Conservation (phyloP, 1,140 invertebrate species). For the Tribolium castaneum region DNA sequence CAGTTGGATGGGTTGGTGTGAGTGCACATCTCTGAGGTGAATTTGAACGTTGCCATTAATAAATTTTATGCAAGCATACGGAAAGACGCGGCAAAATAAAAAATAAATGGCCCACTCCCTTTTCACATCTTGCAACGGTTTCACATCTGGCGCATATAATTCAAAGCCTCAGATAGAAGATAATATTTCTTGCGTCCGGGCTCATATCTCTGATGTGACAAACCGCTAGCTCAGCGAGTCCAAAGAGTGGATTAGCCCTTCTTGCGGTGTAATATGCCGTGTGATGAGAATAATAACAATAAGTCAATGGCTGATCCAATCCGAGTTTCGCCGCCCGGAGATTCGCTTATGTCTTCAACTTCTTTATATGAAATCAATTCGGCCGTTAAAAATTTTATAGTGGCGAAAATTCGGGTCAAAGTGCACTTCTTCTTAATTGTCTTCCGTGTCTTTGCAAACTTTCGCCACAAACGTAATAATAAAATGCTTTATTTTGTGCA, state of each 20-base stretch:
- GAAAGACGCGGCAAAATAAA: constrained; percentile 15
- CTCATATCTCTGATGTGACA: constrained; percentile 60
- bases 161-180: constrained; percentile 55
- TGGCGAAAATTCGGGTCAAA: constrained; percentile 1
- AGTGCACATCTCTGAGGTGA: neutral
- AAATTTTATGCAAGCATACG: constrained; percentile 18
- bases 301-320: constrained; percentile 55
- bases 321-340: constrained; percentile 11
- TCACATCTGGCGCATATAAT: constrained; percentile 59
- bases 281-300: constrained; percentile 63
- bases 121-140: constrained; percentile 46
- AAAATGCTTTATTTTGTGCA: constrained; percentile 34
- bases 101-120: constrained; percentile 36
- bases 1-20: neutral
- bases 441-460: constrained; percentile 2
- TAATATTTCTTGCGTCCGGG: constrained; percentile 59
- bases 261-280: constrained; percentile 60
- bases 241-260: constrained; percentile 55
- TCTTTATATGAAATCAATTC: constrained; percentile 40
- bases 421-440: neutral
- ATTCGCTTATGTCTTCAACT: constrained; percentile 54
- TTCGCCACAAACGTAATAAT: constrained; percentile 28
- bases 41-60: constrained; percentile 5
- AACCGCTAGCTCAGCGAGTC: constrained; percentile 59
- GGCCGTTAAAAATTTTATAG: constrained; percentile 20